Conservation (phyloP, 2,797 vertebrate species). For the Acrossocheilus fasciatus region DNA sequence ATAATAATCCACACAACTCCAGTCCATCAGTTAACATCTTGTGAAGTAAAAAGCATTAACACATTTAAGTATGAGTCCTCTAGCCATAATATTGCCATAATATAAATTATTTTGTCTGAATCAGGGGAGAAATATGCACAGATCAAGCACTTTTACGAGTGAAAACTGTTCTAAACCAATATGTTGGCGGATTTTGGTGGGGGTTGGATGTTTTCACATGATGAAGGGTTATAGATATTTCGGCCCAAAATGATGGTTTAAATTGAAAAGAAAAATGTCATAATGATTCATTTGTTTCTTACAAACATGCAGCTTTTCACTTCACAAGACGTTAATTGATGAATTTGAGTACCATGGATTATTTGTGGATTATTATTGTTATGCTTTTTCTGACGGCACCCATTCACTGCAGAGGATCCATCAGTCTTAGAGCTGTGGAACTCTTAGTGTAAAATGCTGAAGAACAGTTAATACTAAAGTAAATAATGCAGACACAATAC, state of each 20-base stretch:
- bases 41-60: neutral
- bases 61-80: neutral
- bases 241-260: neutral
- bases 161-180: neutral
- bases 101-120: neutral
- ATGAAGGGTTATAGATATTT: neutral
- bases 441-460: neutral
- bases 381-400: neutral
- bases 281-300: neutral
- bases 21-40: neutral
- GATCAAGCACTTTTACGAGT: neutral
- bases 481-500: neutral
- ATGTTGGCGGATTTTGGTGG: neutral
- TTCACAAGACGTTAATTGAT: neutral
- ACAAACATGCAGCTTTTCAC: neutral
- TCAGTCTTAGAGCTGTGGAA: neutral
- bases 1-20: neutral
- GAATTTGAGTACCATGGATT: neutral
- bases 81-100: neutral
- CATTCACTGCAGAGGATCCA: neutral
- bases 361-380: neutral
- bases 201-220: neutral
- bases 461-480: neutral
- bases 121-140: neutral
- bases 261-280: fast-evolving